Conservation (phyloP, 2,888 invertebrate species). For the Tipula unca region DNA sequence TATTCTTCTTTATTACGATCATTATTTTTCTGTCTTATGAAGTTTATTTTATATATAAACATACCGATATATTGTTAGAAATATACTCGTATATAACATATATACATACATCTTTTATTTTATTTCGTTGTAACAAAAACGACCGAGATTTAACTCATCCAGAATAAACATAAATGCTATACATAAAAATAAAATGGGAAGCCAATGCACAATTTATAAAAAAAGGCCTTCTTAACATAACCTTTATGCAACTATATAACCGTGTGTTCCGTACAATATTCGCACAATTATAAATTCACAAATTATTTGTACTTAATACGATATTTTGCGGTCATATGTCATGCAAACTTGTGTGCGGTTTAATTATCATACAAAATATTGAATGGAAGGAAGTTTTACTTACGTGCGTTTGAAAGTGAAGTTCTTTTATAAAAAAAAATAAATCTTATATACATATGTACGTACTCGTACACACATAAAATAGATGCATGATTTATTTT, state of each 20-base stretch:
- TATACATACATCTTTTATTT: not conserved
- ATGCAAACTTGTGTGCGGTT: not conserved
- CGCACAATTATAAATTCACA: not conserved
- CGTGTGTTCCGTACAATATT: not conserved
- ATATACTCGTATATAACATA: too few relatives aligned
- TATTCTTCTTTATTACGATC: not conserved
- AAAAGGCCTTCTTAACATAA: not conserved
- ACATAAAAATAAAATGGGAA: not conserved
- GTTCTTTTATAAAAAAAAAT: not conserved
- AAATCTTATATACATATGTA: not conserved
- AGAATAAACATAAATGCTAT: not conserved
- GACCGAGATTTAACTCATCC: not conserved
- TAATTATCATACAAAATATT: not conserved
- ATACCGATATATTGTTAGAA: not conserved
- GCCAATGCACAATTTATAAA: not conserved
- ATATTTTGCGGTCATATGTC: not conserved
- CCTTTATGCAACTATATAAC: not conserved
- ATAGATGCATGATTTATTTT: not conserved
- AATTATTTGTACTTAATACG: not conserved
- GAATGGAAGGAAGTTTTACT: not conserved
- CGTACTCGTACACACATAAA: not conserved
- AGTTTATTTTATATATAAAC: not conserved
- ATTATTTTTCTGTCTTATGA: not conserved
- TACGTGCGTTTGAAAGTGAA: not conserved
- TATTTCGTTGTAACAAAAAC: not conserved